These are phyloP conservation scores for Colinus virginianus DNA, from an alignment of 2,113 vertebrate species.

Conservation along the genomic window DNA sequence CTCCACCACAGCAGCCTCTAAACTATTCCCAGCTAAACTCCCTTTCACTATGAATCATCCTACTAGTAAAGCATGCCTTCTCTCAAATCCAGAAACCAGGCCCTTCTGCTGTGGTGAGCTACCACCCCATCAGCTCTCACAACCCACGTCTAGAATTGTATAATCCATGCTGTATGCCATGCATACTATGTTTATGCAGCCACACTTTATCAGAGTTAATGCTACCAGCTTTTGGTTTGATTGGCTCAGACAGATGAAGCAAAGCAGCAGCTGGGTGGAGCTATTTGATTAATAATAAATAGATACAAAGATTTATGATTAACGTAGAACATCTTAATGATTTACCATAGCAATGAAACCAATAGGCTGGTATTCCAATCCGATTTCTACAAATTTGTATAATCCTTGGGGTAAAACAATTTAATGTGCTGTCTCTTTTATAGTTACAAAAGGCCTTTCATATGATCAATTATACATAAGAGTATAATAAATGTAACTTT, in stretches of 20 bases:
- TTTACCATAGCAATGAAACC: slow-evolving; percentile 82
- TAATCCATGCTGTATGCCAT: slow-evolving; percentile 50
- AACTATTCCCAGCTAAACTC: slow-evolving; percentile 66
- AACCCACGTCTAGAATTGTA: slow-evolving; percentile 43
- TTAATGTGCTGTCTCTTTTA: slow-evolving; percentile 88
- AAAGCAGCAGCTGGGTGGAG: slow-evolving; percentile 77
- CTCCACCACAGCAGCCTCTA: slow-evolving; percentile 22
- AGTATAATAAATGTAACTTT: slow-evolving; percentile 87
- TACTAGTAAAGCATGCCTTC: slow-evolving; percentile 58
- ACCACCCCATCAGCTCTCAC: slow-evolving; percentile 50
- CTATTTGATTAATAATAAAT: slow-evolving; percentile 79
- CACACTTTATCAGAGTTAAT: slow-evolving; percentile 43
- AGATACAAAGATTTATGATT: slow-evolving; percentile 78
- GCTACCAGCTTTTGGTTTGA: slow-evolving; percentile 45
- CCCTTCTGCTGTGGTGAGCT: slow-evolving; percentile 48
- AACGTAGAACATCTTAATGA: slow-evolving; percentile 80
- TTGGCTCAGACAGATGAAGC: slow-evolving; percentile 69
- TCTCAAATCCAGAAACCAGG: slow-evolving; percentile 36
- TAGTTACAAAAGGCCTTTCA: slow-evolving; percentile 86
- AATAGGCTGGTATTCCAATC: slow-evolving; percentile 81
- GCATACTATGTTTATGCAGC: slow-evolving; percentile 39
- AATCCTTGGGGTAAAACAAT: slow-evolving; percentile 86
- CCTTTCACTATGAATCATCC: slow-evolving; percentile 58
- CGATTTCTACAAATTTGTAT: slow-evolving; percentile 82
- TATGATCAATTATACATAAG: slow-evolving; percentile 87